Conservation (phyloP, 35 echinoderm and acorn worm genomes). For the Ptychodera flava region DNA sequence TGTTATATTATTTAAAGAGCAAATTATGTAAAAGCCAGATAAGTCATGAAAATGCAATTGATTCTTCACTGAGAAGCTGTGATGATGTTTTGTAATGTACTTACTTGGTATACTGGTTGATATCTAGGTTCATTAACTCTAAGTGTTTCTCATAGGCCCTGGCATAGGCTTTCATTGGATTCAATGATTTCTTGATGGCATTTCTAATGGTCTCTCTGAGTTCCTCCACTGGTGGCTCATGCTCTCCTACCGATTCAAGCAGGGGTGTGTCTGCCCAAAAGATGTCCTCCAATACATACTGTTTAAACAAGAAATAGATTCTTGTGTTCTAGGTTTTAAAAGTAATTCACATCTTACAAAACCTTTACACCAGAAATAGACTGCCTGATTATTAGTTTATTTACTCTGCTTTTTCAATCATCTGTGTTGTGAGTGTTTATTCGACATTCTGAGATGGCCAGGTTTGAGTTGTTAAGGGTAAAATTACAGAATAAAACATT, state of each 20-base stretch:
- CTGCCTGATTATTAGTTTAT: no score
- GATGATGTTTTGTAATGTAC: no score
- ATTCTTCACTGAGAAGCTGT: no score
- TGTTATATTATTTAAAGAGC: no score
- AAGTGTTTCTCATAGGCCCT: conserved; percentile 91
- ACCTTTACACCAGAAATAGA: no score
- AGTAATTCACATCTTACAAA: no score
- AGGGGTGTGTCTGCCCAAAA: conserved; percentile 99
- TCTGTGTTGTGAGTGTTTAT: no score
- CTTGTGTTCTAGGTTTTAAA: no score
- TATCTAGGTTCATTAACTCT: conserved; percentile 92
- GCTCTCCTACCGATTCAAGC: conserved; percentile 90
- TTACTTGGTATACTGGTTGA: conserved; percentile 60
- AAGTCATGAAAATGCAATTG: no score
- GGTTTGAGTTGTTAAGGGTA: neutral
- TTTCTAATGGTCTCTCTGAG: conserved; percentile 72
- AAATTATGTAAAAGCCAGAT: no score
- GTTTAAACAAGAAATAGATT: conserved; percentile 4
- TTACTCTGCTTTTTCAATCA: no score
- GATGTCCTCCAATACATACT: conserved; percentile 98
- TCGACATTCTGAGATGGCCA: neutral
- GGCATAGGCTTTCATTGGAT: conserved; percentile 91
- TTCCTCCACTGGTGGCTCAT: conserved; percentile 93
- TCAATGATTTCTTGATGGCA: conserved; percentile 79
- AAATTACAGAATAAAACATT: neutral